Conservation (phyloP, 2,888 invertebrate genomes). For the Drosophila austrosaltans region DNA sequence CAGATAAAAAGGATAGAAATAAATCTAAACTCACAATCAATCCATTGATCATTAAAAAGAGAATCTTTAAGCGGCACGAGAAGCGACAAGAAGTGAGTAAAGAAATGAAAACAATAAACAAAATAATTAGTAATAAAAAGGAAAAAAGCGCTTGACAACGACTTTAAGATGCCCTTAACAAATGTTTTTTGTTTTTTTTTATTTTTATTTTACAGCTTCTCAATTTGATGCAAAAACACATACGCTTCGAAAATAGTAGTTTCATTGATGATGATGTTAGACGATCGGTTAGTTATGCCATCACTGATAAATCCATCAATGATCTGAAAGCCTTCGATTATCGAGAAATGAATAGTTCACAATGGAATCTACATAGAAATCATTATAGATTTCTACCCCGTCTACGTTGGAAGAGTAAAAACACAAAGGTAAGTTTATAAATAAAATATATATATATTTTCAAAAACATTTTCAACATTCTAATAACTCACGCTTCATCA, state of each 20-base stretch:
- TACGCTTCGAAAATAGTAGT: slow-evolving; percentile 40
- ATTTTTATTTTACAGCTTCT: slow-evolving; percentile 6
- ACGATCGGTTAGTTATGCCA: slow-evolving; percentile 31
- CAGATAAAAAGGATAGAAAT: neutral
- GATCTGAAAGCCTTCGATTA: slow-evolving; percentile 52
- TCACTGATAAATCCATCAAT: slow-evolving; percentile 52
- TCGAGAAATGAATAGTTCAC: slow-evolving; percentile 24
- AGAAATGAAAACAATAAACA: neutral
- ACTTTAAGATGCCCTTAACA: too few relatives aligned
- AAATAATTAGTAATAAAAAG: neutral
- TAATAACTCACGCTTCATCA: too few relatives aligned
- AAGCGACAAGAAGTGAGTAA: slow-evolving; percentile 48
- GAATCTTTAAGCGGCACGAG: neutral
- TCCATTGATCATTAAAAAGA: too few relatives aligned
- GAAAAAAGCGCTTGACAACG: too few relatives aligned
- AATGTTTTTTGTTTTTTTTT: too few relatives aligned
- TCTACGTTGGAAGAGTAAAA: slow-evolving; percentile 41
- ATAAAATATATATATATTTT: neutral
- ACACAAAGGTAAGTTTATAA: slow-evolving; percentile 14
- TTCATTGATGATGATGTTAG: slow-evolving; percentile 45
- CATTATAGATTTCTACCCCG: slow-evolving; percentile 73
- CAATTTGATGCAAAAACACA: slow-evolving; percentile 30
- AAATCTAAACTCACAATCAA: neutral
- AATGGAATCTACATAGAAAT: slow-evolving; percentile 53
- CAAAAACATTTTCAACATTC: neutral